Evolutionary conservation across 2,888 invertebrate genomes (phyloP).

Genomic region (Syrista parreyssii): DNA sequence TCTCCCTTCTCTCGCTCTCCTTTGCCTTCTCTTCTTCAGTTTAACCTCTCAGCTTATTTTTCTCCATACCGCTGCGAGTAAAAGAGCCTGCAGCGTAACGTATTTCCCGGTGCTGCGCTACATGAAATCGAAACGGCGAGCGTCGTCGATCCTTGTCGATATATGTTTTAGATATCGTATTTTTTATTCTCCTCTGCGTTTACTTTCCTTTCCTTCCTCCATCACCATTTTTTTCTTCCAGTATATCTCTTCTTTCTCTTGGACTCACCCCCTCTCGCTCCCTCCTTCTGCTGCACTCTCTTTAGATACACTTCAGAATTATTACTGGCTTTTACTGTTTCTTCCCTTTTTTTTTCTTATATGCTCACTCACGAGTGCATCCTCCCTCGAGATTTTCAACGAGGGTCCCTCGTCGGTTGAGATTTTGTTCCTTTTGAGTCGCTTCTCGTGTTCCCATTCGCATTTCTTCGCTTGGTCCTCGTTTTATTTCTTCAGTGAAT

Average conservation of each 20-base stretch:
- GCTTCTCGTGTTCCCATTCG: too few species aligned
- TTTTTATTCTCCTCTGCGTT: not conserved
- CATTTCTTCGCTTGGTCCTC: too few species aligned
- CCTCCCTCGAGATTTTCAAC: too few species aligned
- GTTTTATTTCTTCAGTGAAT: too few species aligned
- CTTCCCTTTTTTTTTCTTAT: too few species aligned
- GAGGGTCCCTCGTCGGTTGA: too few species aligned
- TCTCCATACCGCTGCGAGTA: not conserved
- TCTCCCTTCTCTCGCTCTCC: not conserved
- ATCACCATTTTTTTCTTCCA: not conserved
- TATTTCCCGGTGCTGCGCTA: too few species aligned
- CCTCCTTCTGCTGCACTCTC: slow-evolving; percentile 7
- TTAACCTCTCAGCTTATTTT: not conserved
- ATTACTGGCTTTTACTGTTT: not conserved
- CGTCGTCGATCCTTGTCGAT: too few species aligned
- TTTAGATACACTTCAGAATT: slow-evolving; percentile 13
- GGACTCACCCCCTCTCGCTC: slow-evolving; percentile 16
- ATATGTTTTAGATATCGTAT: not conserved
- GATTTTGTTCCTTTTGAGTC: too few species aligned
- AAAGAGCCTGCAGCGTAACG: too few species aligned
- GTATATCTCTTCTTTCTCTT: slow-evolving; percentile 12
- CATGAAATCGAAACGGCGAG: too few species aligned
- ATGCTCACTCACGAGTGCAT: too few species aligned
- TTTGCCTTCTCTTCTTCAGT: not conserved
- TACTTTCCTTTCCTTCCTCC: not conserved